A percentile compares a stretch with the other conserved stretches of the same genome.
Evolutionary conservation across 1,140 invertebrate genomes (phyloP).

Genomic region (Calycopis cecrops): DNA sequence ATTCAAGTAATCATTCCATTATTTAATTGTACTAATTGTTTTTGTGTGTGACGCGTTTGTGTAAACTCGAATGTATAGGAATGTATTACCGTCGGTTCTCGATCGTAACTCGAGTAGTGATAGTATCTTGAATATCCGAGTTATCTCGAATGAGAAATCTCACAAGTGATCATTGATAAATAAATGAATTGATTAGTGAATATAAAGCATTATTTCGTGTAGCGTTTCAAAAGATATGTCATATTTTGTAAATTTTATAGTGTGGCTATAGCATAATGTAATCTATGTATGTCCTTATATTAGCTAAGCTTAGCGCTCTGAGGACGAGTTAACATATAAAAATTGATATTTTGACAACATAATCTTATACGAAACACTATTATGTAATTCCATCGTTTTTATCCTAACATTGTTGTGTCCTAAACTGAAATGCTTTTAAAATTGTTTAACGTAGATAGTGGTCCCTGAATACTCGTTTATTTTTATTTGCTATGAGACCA

Average conservation of each 20-base stretch:
- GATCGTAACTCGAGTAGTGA: constrained; percentile 12
- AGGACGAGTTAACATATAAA: constrained; percentile 63
- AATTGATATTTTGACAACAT: constrained; percentile 41
- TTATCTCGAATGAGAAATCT: constrained; percentile 35
- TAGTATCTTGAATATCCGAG: constrained; percentile 17
- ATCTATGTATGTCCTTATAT: constrained; percentile 58
- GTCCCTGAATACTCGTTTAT: constrained; percentile 10
- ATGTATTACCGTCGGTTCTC: not conserved
- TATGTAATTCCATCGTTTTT: constrained; percentile 28
- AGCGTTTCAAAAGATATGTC: constrained; percentile 71
- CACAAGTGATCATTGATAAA: constrained; percentile 56
- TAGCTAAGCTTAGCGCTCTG: constrained; percentile 69
- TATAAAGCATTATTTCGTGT: constrained; percentile 67
- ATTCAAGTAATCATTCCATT: constrained; percentile 19
- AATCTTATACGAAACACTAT: constrained; percentile 33
- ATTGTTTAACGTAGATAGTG: constrained; percentile 24
- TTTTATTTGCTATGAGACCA: constrained; percentile 26
- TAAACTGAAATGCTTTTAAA: constrained; percentile 13
- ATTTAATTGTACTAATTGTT: constrained; percentile 14
- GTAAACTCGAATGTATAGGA: not conserved
- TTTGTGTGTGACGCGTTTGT: constrained; percentile 1
- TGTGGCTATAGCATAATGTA: constrained; percentile 69
- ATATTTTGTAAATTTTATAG: constrained; percentile 75
- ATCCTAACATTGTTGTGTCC: constrained; percentile 27
- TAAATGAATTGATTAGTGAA: constrained; percentile 70